Evolutionary conservation across 2,888 invertebrate species (phyloP).

Genomic region (Hirtodrosophila confusa): DNA sequence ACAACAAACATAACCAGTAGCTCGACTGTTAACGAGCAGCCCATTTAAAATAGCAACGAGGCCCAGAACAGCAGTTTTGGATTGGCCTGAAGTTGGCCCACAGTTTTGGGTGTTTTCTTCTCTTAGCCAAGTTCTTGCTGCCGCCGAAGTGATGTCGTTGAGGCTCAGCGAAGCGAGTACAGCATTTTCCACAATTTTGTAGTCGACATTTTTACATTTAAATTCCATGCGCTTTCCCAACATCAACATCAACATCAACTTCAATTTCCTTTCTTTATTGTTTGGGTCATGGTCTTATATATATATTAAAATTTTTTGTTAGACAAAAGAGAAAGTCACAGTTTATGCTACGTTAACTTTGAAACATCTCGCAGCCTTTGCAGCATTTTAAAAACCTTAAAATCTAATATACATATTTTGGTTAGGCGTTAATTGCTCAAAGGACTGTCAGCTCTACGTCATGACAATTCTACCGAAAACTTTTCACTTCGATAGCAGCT

Average conservation of each 20-base stretch:
- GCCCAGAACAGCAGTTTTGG: conserved; percentile 21
- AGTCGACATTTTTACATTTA: conserved; percentile 55
- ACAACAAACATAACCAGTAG: conserved; percentile 13
- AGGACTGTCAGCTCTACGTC: conserved; percentile 3
- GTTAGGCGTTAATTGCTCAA: conserved; percentile 26
- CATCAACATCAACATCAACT: conserved; percentile 30
- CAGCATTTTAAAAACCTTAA: neutral
- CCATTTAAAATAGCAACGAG: conserved; percentile 50
- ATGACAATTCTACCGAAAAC: conserved; percentile 2
- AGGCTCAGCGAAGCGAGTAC: conserved; percentile 37
- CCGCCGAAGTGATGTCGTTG: conserved; percentile 18
- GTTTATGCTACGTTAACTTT: conserved; percentile 11
- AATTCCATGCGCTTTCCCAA: conserved; percentile 56
- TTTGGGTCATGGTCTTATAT: conserved; percentile 25
- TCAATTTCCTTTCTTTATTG: conserved; percentile 53
- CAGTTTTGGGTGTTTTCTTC: conserved; percentile 12
- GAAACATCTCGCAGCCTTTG: neutral
- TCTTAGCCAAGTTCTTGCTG: conserved; percentile 8
- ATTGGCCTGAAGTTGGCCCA: conserved; percentile 32
- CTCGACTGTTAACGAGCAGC: conserved; percentile 53
- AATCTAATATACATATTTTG: conserved; percentile 9
- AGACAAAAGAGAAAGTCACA: conserved; percentile 9
- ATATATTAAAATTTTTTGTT: neutral
- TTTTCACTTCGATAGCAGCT: conserved; percentile 25
- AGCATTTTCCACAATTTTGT: conserved; percentile 47